These are phyloP conservation scores for Pediacus dermestoides DNA, from an alignment of 2,888 invertebrate genomes.

Conservation along the genomic window DNA sequence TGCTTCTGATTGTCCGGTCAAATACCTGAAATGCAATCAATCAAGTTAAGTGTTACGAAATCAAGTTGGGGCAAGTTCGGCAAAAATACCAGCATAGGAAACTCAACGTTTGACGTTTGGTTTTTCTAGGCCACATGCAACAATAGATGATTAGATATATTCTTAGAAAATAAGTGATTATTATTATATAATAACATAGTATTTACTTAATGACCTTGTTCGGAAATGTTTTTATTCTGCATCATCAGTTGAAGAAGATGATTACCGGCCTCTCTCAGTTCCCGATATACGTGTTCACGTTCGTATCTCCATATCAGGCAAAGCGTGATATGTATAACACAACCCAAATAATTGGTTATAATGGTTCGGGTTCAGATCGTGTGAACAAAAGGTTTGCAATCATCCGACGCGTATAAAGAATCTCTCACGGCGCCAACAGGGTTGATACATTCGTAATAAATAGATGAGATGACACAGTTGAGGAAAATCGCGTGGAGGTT, in stretches of 20 bases:
- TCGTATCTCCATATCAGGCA: conserved; percentile 42
- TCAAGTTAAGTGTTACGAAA: too few species aligned
- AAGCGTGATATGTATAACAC: conserved; percentile 29
- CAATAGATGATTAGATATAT: too few species aligned
- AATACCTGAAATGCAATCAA: too few species aligned
- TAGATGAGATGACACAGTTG: too few species aligned
- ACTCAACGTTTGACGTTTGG: too few species aligned
- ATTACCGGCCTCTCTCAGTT: too few species aligned
- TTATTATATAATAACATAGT: conserved; percentile 32
- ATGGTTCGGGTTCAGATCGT: conserved; percentile 48
- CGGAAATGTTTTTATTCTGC: conserved; percentile 25
- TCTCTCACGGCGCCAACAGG: conserved; percentile 15
- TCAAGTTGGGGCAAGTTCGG: too few species aligned
- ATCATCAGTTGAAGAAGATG: conserved; percentile 31
- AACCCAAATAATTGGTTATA: conserved; percentile 37
- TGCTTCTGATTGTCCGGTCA: too few species aligned
- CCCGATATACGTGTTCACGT: conserved; percentile 47
- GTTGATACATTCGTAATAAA: too few species aligned
- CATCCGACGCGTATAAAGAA: conserved; percentile 14
- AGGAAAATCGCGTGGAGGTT: not conserved
- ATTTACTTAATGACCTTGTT: conserved; percentile 37
- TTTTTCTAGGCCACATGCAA: too few species aligned
- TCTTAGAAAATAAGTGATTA: conserved; percentile 18
- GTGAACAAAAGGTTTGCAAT: conserved; percentile 40
- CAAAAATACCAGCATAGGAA: too few species aligned